Evolutionary conservation across 1,140 invertebrate species (phyloP).

Genomic region (Aphelenchoides besseyi): DNA sequence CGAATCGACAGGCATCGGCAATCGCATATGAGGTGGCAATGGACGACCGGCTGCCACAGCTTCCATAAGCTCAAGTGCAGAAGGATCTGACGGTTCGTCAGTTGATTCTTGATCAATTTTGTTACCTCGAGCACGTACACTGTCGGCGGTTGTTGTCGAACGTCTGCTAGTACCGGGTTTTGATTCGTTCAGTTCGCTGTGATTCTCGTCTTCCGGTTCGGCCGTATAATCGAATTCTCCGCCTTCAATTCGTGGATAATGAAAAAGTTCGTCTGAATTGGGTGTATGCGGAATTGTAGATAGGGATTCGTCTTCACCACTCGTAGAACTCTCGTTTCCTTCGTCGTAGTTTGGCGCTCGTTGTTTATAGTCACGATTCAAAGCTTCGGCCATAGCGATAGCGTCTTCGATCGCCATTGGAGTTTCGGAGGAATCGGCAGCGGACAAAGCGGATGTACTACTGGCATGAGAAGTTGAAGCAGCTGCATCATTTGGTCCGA

Average conservation of each 20-base stretch:
- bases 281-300: constrained; percentile 2
- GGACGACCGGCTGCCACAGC: neutral
- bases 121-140: neutral
- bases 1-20: constrained; percentile 7
- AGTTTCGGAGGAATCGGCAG: neutral
- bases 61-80: neutral
- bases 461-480: neutral
- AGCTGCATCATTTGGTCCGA: neutral
- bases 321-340: constrained; percentile 9
- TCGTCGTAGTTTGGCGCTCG: neutral
- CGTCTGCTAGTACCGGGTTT: neutral
- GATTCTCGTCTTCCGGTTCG: neutral
- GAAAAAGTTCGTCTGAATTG: constrained; percentile 20
- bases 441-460: neutral
- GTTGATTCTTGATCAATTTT: neutral
- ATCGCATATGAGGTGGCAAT: constrained; percentile 7
- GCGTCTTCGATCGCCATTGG: constrained; percentile 13
- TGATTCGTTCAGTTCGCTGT: neutral
- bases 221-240: constrained; percentile 7
- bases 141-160: neutral
- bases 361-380: constrained; percentile 15
- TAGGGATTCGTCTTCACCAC: neutral
- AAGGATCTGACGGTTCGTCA: neutral
- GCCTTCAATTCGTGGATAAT: constrained; percentile 15
- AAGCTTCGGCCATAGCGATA: constrained; percentile 8